phyloP scores from a whole-genome alignment of 2,888 invertebrate genomes.

The Litoditis marina region DNA sequence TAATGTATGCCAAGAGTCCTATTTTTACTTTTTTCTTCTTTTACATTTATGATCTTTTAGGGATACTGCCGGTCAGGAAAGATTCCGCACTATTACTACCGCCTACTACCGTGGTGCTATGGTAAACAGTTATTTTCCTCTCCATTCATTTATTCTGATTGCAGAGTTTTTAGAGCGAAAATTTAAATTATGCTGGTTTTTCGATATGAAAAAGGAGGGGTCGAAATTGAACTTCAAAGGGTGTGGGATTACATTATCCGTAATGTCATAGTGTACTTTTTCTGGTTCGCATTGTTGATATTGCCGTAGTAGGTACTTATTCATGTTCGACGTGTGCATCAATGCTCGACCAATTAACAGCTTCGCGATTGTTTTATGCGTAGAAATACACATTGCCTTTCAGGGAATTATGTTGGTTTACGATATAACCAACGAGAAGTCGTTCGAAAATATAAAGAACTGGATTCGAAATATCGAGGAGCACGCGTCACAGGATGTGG shows the following conservation, averaged over 20 bases:
- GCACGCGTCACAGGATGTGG: constrained; percentile 73
- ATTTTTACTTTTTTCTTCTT: neutral
- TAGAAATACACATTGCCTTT: too few species aligned
- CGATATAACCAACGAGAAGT: constrained; percentile 98
- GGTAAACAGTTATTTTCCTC: constrained; percentile 62
- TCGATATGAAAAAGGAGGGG: neutral
- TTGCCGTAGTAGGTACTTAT: neutral
- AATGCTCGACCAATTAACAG: too few species aligned
- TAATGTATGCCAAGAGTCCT: neutral
- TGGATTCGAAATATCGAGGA: constrained; percentile 96
- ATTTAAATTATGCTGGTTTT: neutral
- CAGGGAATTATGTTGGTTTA: constrained; percentile 76
- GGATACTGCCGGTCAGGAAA: constrained; percentile 98
- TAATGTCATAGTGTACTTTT: too few species aligned
- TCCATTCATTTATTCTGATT: neutral
- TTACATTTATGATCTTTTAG: constrained; percentile 65
- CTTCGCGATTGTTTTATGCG: neutral
- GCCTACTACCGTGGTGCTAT: constrained; percentile 99
- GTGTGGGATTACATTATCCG: too few species aligned
- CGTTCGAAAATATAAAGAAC: constrained; percentile 97
- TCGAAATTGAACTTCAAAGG: too few species aligned
- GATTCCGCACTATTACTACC: constrained; percentile 97
- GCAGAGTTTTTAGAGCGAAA: neutral
- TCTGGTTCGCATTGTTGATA: too few species aligned
- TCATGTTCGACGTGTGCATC: too few species aligned